phyloP scores from a whole-genome alignment of 2,888 invertebrate species.

The Aspidiotus destructor region DNA sequence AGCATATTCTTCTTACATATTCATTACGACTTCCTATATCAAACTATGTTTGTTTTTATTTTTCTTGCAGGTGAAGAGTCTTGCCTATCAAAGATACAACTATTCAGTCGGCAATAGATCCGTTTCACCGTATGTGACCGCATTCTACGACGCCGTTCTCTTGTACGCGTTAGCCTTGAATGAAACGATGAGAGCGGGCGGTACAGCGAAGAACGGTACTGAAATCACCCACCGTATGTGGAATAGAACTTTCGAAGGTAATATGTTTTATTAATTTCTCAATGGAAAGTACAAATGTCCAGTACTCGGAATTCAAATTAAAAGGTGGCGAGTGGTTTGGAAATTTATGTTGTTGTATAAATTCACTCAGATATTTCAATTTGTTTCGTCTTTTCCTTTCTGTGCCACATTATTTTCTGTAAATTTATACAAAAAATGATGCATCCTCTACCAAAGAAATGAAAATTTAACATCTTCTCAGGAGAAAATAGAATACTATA shows the following conservation, averaged over 20 bases:
- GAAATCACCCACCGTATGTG: constrained; percentile 75
- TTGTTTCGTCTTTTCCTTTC: too few species aligned
- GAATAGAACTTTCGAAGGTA: constrained; percentile 75
- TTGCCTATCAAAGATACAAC: constrained; percentile 59
- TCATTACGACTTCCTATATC: too few species aligned
- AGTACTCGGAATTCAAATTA: too few species aligned
- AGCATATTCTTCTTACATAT: too few species aligned
- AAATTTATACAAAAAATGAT: too few species aligned
- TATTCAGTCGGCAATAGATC: constrained; percentile 64
- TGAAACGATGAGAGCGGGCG: constrained; percentile 57
- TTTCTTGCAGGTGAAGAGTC: constrained; percentile 51
- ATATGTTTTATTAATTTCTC: constrained; percentile 21
- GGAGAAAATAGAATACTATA: too few species aligned
- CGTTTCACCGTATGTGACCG: constrained; percentile 85
- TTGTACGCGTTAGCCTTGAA: constrained; percentile 86
- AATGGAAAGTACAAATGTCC: too few species aligned
- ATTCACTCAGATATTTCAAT: too few species aligned
- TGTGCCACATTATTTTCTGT: too few species aligned
- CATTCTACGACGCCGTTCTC: constrained; percentile 92
- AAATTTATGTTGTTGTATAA: not conserved
- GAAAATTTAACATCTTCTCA: too few species aligned
- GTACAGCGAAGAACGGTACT: constrained; percentile 62
- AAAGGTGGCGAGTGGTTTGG: too few species aligned
- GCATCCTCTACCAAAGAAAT: too few species aligned
- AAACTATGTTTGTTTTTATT: not conserved